These are phyloP conservation scores for Creontiades dilutus DNA, from an alignment of 2,888 invertebrate species.

Conservation along the genomic window DNA sequence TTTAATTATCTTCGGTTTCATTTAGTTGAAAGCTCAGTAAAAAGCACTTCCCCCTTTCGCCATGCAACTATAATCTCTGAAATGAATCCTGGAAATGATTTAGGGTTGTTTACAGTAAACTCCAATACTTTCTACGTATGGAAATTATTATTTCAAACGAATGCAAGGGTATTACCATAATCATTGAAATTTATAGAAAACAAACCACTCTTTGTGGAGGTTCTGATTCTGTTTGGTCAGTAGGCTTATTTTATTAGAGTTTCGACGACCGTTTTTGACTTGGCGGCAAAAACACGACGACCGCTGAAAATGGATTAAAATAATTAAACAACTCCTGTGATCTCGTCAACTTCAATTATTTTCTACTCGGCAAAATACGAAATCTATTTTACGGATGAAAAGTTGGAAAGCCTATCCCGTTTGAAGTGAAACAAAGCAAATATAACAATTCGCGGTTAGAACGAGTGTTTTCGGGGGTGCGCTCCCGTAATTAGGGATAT, in stretches of 20 bases:
- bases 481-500: constrained; percentile 6
- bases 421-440: constrained; percentile 43
- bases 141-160: neutral
- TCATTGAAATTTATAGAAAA: neutral
- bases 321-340: neutral
- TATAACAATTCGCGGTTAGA: constrained; percentile 22
- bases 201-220: neutral
- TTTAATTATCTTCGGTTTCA: too few relatives aligned
- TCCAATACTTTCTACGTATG: neutral
- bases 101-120: neutral
- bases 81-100: neutral
- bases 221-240: neutral
- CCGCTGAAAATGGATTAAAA: constrained; percentile 13
- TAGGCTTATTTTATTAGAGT: neutral
- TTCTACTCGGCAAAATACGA: constrained; percentile 19
- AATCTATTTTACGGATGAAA: constrained; percentile 10
- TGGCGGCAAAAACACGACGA: neutral
- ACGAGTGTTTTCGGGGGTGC: constrained; percentile 16
- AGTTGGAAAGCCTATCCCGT: constrained; percentile 13
- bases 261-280: neutral
- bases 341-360: constrained; percentile 25
- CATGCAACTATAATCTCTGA: too few relatives aligned
- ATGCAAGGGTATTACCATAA: neutral
- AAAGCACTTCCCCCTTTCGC: too few relatives aligned
- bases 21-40: too few relatives aligned